Evolutionary conservation across 2,888 invertebrate genomes (phyloP).

Genomic region (Glaucopsyche alexis): DNA sequence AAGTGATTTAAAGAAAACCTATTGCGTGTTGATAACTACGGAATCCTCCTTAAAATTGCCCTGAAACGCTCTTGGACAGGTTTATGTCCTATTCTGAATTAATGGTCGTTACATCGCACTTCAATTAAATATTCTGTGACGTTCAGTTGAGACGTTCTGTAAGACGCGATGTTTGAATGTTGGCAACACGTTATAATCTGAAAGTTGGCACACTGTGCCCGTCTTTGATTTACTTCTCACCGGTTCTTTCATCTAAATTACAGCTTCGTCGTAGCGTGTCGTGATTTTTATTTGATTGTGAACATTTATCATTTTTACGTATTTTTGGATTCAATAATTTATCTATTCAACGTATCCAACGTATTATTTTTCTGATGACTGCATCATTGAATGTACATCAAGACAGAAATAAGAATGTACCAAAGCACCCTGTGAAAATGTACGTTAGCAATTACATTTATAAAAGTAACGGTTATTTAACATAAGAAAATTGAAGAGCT

Average conservation of each 20-base stretch:
- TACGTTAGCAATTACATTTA: too few species aligned
- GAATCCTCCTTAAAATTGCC: too few species aligned
- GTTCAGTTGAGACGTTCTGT: constrained; percentile 56
- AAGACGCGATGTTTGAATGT: constrained; percentile 46
- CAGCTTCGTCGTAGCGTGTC: constrained; percentile 41
- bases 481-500: too few species aligned
- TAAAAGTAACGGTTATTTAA: too few species aligned
- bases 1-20: too few species aligned
- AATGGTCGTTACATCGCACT: not conserved
- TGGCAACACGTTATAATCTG: constrained; percentile 61
- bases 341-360: not conserved
- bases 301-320: constrained; percentile 30
- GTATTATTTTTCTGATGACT: not conserved
- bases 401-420: too few species aligned
- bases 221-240: constrained; percentile 74
- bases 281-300: constrained; percentile 30
- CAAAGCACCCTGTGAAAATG: too few species aligned
- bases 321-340: constrained; percentile 33
- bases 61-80: too few species aligned
- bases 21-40: too few species aligned
- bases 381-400: not conserved
- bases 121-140: constrained; percentile 42
- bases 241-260: constrained; percentile 49
- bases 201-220: constrained; percentile 64
- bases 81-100: too few species aligned